Evolutionary conservation across 2,888 invertebrate species (phyloP).

Genomic region (Lagria hirta): DNA sequence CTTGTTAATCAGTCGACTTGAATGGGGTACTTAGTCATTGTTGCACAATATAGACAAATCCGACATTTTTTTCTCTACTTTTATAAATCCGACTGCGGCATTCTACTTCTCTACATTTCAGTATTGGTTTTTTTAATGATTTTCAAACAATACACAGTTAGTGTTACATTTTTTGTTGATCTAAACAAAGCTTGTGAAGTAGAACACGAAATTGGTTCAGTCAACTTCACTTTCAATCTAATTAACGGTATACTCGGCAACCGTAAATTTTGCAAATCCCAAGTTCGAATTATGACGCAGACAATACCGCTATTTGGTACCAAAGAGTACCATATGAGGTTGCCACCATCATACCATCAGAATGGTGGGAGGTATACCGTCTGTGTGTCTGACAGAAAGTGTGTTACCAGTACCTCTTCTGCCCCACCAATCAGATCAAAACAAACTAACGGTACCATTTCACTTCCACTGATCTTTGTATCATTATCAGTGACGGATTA

Average conservation of each 20-base stretch:
- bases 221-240: conserved; percentile 50
- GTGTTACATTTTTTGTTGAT: no score
- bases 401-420: conserved; percentile 40
- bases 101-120: no score
- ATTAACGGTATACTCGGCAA: conserved; percentile 44
- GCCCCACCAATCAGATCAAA: conserved; percentile 30
- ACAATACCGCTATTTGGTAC: conserved; percentile 30
- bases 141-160: no score
- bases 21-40: no score
- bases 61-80: no score
- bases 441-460: conserved; percentile 46
- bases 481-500: conserved; percentile 17
- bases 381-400: conserved; percentile 40
- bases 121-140: no score
- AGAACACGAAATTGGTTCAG: conserved; percentile 48
- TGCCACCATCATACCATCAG: conserved; percentile 24
- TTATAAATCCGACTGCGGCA: no score
- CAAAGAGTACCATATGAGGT: conserved; percentile 32
- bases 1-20: no score
- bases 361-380: conserved; percentile 25
- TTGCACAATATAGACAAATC: no score
- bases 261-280: conserved; percentile 23
- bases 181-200: conserved; percentile 38
- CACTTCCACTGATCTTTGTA: conserved; percentile 43
- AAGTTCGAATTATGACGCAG: conserved; percentile 34